Evolutionary conservation across 2,797 vertebrate species (phyloP), one percentile per base, ranked within the genome.

Genomic region (Paedocypris micromegethes): DNA sequence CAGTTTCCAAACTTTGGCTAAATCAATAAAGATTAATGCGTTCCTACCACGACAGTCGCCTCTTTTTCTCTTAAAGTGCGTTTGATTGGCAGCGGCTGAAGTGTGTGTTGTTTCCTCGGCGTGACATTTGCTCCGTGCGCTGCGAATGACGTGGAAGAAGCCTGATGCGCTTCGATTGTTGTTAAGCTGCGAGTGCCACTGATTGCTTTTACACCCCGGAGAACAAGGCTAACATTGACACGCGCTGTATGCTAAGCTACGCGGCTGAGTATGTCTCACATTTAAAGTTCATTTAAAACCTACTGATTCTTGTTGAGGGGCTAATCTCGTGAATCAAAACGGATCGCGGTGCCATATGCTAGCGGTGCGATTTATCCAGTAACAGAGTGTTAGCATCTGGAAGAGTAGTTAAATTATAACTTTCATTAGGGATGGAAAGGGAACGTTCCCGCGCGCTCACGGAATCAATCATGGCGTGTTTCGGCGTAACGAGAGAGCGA

Each of bases 121-220:
- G 69, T 78, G 83, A 84, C 81, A 83, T 86, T 83, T 85, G 85
- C 78, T 86, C 85, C 84, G 81, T 79, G 83, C 83, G 79, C 79
- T 83, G 78, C 81, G 79, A 83, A 83, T 82, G 83, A 83, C 79
- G 83, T 68, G 72, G 82, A 80, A 82, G 81, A 77, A 74, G 78
- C 81, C 74, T 75, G 72, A 77, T 3, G 41, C 83, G 79, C 79
- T 81, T 83, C 82, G 77, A 82, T 78, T 77, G 83, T 81, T 80
- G 76, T 77, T 3, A 45, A 79, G 79, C 80, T 70, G 66, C 64
- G 67, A 72, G 60, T 75, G 64, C 78, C 82, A 78, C 77, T 77
- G 60, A 66, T 77, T 72, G 79, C 79, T 70, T 79, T 72, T 64
- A 53, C 41, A 40, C 55, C 47, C 72, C 40, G 41, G 78, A 68